Evolutionary conservation across 2,888 invertebrate species (phyloP).

Genomic region (Callimorpha dominula): DNA sequence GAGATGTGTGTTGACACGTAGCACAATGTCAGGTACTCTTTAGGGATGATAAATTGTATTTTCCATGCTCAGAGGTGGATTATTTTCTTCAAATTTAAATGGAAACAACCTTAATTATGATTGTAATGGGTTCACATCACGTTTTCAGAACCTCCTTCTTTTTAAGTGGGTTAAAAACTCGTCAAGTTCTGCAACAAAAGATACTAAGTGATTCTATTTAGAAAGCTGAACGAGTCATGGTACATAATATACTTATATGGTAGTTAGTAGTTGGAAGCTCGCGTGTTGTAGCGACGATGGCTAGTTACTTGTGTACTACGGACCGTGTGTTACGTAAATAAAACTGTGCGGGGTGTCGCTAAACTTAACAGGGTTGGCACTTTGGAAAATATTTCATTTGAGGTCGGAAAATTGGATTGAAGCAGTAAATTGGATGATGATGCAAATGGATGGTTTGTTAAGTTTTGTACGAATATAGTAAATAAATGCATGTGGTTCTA

Average conservation of each 20-base stretch:
- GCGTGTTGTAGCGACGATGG: slow-evolving; percentile 15
- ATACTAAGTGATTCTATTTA: background rate
- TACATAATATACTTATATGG: background rate
- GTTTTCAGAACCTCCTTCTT: too few species aligned
- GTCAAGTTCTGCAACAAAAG: background rate
- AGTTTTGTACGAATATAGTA: background rate
- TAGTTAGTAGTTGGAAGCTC: background rate
- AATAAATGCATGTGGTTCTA: too few species aligned
- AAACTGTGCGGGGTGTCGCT: slow-evolving; percentile 28
- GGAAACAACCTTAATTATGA: too few species aligned
- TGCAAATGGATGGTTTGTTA: background rate
- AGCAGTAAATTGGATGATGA: background rate
- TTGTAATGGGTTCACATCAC: too few species aligned
- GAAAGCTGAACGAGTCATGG: background rate
- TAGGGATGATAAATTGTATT: too few species aligned
- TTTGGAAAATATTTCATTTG: slow-evolving; percentile 10
- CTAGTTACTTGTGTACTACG: slow-evolving; percentile 14
- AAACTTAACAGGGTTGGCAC: slow-evolving; percentile 32
- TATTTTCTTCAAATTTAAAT: too few species aligned
- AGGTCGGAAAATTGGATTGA: background rate
- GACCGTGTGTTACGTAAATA: slow-evolving; percentile 43
- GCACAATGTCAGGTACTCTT: too few species aligned
- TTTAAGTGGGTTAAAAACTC: too few species aligned
- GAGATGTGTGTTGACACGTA: too few species aligned
- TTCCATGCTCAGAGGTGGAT: too few species aligned